These are phyloP conservation scores for Peromyscus eremicus DNA, from an alignment of 2,797 vertebrate species.

Conservation along the genomic window DNA sequence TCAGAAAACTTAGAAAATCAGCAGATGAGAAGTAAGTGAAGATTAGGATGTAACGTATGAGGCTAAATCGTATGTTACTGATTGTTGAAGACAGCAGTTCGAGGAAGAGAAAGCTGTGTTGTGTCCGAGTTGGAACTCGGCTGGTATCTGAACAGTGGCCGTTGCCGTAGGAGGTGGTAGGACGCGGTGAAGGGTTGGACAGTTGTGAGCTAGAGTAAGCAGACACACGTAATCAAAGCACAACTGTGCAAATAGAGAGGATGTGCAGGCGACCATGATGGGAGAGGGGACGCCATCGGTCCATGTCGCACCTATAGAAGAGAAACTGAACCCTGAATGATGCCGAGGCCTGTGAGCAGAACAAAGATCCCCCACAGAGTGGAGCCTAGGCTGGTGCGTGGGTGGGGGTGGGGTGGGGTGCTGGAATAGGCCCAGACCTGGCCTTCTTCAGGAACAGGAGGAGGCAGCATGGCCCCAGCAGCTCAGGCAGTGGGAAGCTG, in stretches of 20 bases:
- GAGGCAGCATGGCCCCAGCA: neutral
- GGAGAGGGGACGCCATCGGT: neutral
- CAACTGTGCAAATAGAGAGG: neutral
- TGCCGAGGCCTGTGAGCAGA: neutral
- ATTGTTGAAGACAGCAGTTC: neutral
- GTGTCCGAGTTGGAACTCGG: neutral
- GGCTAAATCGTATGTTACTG: neutral
- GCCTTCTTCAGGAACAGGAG: neutral
- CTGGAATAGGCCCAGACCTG: neutral
- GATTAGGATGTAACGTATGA: neutral
- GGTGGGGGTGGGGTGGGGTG: neutral
- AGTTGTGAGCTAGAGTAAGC: neutral
- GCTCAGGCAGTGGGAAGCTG: neutral
- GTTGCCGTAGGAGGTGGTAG: neutral
- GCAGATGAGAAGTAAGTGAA: slow-evolving; percentile 17
- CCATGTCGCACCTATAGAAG: neutral
- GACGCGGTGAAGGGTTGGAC: neutral
- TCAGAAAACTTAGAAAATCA: slow-evolving; percentile 32
- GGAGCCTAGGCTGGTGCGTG: neutral
- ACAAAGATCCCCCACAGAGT: neutral
- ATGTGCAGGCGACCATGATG: neutral
- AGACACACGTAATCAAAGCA: neutral
- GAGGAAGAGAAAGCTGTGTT: slow-evolving; percentile 30
- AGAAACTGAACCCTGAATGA: neutral
- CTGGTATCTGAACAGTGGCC: neutral